Evolutionary conservation across 1,140 invertebrate genomes (phyloP).

Genomic region (Drosophila grimshawi): DNA sequence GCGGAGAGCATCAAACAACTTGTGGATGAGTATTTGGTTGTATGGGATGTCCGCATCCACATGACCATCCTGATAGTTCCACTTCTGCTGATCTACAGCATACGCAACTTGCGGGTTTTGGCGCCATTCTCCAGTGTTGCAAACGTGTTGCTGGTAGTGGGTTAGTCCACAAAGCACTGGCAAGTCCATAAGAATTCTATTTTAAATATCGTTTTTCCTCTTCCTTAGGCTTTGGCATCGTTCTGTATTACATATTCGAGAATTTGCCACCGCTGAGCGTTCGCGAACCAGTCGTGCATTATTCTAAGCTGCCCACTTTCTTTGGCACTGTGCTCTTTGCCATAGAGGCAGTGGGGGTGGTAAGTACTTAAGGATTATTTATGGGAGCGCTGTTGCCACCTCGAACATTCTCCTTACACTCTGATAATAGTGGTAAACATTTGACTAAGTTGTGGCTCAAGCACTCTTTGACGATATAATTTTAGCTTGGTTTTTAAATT

Average conservation of each 20-base stretch:
- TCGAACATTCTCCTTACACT: too few relatives aligned
- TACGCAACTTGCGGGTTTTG: conserved; percentile 91
- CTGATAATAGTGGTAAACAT: too few relatives aligned
- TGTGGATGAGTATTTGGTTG: conserved; percentile 84
- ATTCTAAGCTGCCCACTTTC: conserved; percentile 88
- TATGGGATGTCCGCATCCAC: conserved; percentile 80
- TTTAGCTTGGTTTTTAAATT: too few relatives aligned
- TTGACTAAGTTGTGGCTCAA: too few relatives aligned
- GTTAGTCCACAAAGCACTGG: conserved; percentile 63
- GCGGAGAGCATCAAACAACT: conserved; percentile 89
- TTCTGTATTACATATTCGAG: conserved; percentile 88
- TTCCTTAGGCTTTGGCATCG: conserved; percentile 86
- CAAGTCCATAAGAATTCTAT: background rate
- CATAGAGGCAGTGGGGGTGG: conserved; percentile 94
- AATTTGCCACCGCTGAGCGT: conserved; percentile 87
- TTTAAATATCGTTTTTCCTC: background rate
- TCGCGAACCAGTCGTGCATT: conserved; percentile 86
- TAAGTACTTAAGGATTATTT: conserved; percentile 84
- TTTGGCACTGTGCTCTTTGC: conserved; percentile 96
- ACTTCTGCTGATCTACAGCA: conserved; percentile 89
- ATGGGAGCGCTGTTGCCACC: too few relatives aligned
- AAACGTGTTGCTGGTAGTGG: conserved; percentile 89
- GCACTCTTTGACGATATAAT: too few relatives aligned
- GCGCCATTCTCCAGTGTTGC: conserved; percentile 93
- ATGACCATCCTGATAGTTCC: conserved; percentile 87